phyloP scores from a whole-genome alignment of 2,888 invertebrate species.

The Tribolium freemani region DNA sequence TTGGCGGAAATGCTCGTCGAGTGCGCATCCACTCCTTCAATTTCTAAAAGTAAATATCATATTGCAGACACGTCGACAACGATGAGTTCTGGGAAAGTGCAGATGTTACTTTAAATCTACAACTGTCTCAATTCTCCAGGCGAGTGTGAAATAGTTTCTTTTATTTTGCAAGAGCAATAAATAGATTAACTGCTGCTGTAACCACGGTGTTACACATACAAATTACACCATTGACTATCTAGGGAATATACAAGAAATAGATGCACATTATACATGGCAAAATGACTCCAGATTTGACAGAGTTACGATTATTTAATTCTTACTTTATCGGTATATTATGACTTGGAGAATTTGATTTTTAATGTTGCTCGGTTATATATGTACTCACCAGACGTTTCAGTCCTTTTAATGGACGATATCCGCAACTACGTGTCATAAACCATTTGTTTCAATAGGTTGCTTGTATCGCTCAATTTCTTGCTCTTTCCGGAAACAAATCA shows the following conservation, averaged over 20 bases:
- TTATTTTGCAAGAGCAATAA: constrained; percentile 61
- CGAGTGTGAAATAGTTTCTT: constrained; percentile 65
- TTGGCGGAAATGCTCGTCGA: not conserved
- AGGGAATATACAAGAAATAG: constrained; percentile 55
- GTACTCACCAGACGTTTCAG: constrained; percentile 2
- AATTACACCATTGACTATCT: constrained; percentile 64
- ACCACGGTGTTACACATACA: constrained; percentile 64
- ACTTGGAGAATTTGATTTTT: constrained; percentile 41
- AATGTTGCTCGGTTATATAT: constrained; percentile 8
- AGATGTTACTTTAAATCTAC: constrained; percentile 58
- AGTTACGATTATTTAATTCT: constrained; percentile 61
- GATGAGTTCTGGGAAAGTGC: constrained; percentile 54
- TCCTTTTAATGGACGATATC: constrained; percentile 27
- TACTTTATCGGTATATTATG: constrained; percentile 52
- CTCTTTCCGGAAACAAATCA: not conserved
- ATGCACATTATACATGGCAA: constrained; percentile 56
- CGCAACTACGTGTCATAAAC: constrained; percentile 7
- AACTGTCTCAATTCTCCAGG: constrained; percentile 63
- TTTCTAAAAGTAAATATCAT: constrained; percentile 25
- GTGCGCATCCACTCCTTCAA: not conserved
- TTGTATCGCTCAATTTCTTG: not conserved
- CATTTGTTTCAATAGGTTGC: not conserved
- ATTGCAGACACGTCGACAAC: constrained; percentile 52
- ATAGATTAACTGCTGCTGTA: constrained; percentile 61
- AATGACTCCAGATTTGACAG: constrained; percentile 57